Base-by-base conservation (phyloP, 1,140 invertebrate genomes). In the Ostrea denselamellosa region DNA sequence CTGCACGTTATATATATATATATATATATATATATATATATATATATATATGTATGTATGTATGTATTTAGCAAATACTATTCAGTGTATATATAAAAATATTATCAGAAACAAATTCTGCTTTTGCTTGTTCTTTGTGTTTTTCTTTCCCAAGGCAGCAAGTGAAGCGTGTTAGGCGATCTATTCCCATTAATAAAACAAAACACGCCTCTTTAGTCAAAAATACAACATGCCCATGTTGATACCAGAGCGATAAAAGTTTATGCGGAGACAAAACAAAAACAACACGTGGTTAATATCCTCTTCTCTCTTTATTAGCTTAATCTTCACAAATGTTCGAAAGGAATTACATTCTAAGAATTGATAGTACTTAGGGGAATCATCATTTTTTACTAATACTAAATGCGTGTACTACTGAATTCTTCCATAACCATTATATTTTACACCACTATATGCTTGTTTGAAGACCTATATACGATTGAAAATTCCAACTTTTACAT, bases 141-240 rank as follows among this genome's bases (percentile, higher is more conserved):
- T 71, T 71, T 25, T 34, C n/a, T 14, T 25, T 71, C 0, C 25
- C 68, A 71, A 71, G 68, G 68, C 68, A 14, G 22, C 9, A 25
- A 25, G 28, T 34, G 12, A 25, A 71, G n/a, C 68, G 68, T 71
- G 28, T 34, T 71, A 71, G 22, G 25, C 68, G 28, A 71, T 25
- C 68, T 25, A 71, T 71, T 71, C 8, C 68, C 68, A 71, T 71
- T 58, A 19, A 58, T 58, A 58, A 58, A 58, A 58, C 34, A 44
- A n/a, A n/a, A n/a, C 34, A 44, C 34, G 34, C 56, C 56, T 58
- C 4, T 58, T 58, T 14, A 3, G 56, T 10, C 56, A 58, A 17
- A 19, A 19, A 58, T 58, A 58, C 56, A 58, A 58, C 56, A 58
- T 58, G 56, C 56, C 56, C 19, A 19, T 58, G 56, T 58, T 19